Evolutionary conservation across 2,113 vertebrate species (phyloP).

Genomic region (Pachycephala philippinensis): DNA sequence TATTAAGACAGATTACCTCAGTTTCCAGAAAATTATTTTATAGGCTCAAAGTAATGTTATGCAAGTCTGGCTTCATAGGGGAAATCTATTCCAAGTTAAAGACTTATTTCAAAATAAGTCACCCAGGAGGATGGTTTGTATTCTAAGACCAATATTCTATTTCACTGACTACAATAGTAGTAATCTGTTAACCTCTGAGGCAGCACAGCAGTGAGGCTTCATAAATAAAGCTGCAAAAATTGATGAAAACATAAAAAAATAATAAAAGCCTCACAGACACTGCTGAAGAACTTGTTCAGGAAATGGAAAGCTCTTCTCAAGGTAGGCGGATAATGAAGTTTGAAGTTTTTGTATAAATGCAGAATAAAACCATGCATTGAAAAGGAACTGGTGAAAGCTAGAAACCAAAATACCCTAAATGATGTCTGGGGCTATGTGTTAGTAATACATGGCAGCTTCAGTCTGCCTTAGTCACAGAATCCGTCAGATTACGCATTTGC

Average conservation of each 20-base stretch:
- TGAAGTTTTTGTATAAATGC: neutral
- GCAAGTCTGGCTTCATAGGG: neutral
- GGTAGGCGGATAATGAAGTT: neutral
- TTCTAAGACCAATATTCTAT: neutral
- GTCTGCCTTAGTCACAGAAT: neutral
- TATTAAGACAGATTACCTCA: neutral
- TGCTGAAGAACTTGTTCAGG: neutral
- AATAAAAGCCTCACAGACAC: neutral
- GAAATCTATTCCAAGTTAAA: neutral
- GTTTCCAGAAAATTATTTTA: neutral
- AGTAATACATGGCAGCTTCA: neutral
- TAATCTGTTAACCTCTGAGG: conserved; percentile 18
- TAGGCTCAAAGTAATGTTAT: neutral
- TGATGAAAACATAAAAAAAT: neutral
- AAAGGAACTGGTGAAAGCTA: neutral
- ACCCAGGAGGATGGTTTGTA: neutral
- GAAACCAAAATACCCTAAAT: neutral
- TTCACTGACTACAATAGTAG: neutral
- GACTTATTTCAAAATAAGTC: neutral
- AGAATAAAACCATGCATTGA: neutral
- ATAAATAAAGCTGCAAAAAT: conserved; percentile 15
- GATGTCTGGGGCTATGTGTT: neutral
- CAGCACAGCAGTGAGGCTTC: neutral
- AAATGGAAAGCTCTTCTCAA: neutral
- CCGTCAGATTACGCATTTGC: neutral